Evolutionary conservation across 2,797 vertebrate species (phyloP), one percentile per base, ranked within the genome.

Genomic region (Phoeniculus purpureus): DNA sequence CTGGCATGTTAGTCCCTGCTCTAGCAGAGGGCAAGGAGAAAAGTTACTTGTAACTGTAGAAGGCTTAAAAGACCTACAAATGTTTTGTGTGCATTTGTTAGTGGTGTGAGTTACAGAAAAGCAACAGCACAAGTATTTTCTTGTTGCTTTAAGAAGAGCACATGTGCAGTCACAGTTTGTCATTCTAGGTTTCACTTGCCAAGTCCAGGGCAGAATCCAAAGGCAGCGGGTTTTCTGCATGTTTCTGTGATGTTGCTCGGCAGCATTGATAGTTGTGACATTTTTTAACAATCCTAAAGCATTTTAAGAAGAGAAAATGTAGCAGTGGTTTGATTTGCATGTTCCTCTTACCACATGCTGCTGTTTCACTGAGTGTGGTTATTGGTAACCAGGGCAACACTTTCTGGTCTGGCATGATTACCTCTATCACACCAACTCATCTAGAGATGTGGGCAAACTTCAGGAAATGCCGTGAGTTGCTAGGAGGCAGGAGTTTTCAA

Each of bases 361-460:
- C 68, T 94, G 60, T 90, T 85, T 85, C 86, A 71, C 18, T 78
- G 56, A 45, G 66, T 91, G 37, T 91, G 45, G 93, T 91, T 87
- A 45, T 59, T 52, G 29, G 78, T 94, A 83, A 64, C 92, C 80
- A 87, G 27, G 86, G 80, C 76, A 94, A 93, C 92, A 40, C 11
- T 54, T 81, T 79, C 54, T 92, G 84, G 92, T 79, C 40, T 71
- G 34, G 51, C 81, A 37, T 29, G 94, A 92, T 75, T 82, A 92
- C 76, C 92, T 87, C 62, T 94, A 96, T 96, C 93, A 3, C 25
- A 73, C 16, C 76, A 59, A 59, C 64, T 62, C 66, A 94, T 92
- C 92, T 48, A 90, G 70, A 89, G 79, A 87, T 85, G 79, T 90
- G 90, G 88, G 94, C 81, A 90, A 94, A 94, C 73, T 90, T 73